These are phyloP conservation scores for Furnarius figulus DNA, from an alignment of 2,113 vertebrate species.

Conservation along the genomic window DNA sequence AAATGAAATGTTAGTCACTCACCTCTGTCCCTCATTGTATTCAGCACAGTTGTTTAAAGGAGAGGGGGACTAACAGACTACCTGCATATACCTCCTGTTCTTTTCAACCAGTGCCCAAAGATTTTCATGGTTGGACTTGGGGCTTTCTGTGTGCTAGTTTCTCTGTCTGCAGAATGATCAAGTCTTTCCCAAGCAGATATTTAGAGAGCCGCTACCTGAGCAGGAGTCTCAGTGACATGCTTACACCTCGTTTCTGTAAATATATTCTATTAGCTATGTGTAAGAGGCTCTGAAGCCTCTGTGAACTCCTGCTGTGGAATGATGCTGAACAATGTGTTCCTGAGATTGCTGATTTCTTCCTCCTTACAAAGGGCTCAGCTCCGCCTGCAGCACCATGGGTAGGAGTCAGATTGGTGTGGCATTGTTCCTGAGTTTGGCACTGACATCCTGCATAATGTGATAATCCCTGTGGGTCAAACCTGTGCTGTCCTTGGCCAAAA, in stretches of 20 bases:
- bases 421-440: conserved; percentile 36
- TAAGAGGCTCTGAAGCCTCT: background rate
- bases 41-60: background rate
- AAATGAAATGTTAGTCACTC: background rate
- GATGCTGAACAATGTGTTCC: background rate
- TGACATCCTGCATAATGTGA: background rate
- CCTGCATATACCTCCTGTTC: background rate
- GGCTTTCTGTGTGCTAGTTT: background rate
- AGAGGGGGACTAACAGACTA: background rate
- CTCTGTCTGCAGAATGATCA: background rate
- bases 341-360: background rate
- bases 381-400: background rate
- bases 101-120: background rate
- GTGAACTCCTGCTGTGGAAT: background rate
- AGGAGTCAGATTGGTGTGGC: background rate
- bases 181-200: background rate
- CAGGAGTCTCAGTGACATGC: background rate
- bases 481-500: background rate
- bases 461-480: conserved; percentile 36
- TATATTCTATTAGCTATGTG: background rate
- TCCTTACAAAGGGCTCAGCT: background rate
- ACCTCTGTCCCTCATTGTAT: background rate
- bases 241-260: background rate
- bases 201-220: background rate
- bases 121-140: background rate